Evolutionary conservation across 1,140 invertebrate species (phyloP).

Genomic region (Calephelis virginiensis): DNA sequence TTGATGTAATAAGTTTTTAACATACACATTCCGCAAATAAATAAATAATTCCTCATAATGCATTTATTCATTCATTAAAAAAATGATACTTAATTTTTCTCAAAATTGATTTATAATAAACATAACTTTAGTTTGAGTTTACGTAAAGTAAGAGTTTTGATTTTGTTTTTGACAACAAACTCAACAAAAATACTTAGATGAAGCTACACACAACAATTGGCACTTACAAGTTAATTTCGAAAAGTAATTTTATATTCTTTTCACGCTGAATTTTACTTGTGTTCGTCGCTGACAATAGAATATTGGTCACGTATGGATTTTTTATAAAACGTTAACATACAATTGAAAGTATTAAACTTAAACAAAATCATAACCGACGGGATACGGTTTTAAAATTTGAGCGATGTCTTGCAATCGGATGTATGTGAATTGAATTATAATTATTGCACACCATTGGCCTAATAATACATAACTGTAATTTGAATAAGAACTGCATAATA

Average conservation of each 20-base stretch:
- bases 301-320: background rate
- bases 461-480: constrained; percentile 4
- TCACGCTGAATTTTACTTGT: background rate
- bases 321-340: constrained; percentile 2
- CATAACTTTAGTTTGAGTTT: too few species aligned
- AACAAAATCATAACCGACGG: constrained; percentile 1
- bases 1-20: too few species aligned
- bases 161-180: too few species aligned
- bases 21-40: too few species aligned
- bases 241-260: background rate
- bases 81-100: too few species aligned
- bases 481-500: background rate
- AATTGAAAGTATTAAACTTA: background rate
- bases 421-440: background rate
- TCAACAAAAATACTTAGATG: too few species aligned
- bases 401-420: background rate
- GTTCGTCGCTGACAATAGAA: background rate
- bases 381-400: background rate
- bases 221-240: too few species aligned
- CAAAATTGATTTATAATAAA: too few species aligned
- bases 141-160: too few species aligned
- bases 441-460: background rate
- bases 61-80: too few species aligned
- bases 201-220: too few species aligned
- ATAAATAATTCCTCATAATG: too few species aligned